Evolutionary conservation across 2,888 invertebrate species (phyloP).

Genomic region (Melanchra persicariae): DNA sequence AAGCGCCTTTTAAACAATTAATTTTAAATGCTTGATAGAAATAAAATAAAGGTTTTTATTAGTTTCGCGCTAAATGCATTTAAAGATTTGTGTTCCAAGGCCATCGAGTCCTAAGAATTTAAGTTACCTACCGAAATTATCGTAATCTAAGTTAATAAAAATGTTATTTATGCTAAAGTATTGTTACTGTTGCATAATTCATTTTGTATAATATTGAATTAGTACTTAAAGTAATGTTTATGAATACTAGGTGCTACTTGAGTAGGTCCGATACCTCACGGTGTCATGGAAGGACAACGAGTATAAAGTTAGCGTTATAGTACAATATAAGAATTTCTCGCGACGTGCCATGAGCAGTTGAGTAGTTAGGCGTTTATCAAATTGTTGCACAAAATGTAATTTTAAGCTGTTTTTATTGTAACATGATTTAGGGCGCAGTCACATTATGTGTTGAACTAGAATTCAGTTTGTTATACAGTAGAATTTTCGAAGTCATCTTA

Average conservation of each 20-base stretch:
- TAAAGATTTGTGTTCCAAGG: not conserved
- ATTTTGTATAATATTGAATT: conserved; percentile 61
- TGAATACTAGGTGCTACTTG: conserved; percentile 79
- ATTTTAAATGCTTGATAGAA: not conserved
- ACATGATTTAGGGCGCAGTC: conserved; percentile 39
- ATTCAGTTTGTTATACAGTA: not conserved
- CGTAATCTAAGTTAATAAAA: conserved; percentile 50
- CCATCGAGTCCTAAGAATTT: conserved; percentile 49
- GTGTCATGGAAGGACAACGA: conserved; percentile 71
- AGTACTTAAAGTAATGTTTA: conserved; percentile 75
- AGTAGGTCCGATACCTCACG: conserved; percentile 62
- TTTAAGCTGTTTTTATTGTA: conserved; percentile 65
- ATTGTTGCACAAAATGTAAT: conserved; percentile 80
- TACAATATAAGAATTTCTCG: conserved; percentile 75
- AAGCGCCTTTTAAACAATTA: not conserved
- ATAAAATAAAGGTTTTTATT: not conserved
- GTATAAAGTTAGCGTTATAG: conserved; percentile 71
- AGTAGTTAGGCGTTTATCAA: conserved; percentile 80
- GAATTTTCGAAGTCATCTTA: not conserved
- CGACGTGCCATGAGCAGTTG: conserved; percentile 76
- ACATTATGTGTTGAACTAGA: not conserved
- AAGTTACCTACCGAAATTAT: conserved; percentile 67
- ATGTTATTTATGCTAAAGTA: conserved; percentile 55
- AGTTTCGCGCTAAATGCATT: not conserved
- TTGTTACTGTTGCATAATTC: conserved; percentile 61